Base-by-base conservation (phyloP, 2,797 vertebrate species). In the Iguana delicatissima region DNA sequence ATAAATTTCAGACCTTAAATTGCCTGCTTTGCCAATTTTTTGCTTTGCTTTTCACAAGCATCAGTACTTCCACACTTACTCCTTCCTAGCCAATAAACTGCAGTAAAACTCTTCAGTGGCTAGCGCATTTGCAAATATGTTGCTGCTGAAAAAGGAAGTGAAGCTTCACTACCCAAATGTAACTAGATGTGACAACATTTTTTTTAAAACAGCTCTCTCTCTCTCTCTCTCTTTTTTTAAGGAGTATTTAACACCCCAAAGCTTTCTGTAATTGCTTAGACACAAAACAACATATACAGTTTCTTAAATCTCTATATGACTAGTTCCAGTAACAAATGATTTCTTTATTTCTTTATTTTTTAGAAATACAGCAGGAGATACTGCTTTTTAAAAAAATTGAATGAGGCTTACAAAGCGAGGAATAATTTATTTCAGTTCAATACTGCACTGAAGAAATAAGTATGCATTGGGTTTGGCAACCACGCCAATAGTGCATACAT, bases 241-340 rank as follows among this genome's bases (percentile, higher is more conserved):
- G 29, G 7, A 57, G 20, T 24, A 69, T 20, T 50, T 67, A 6
- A 86, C 76, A 74, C 0, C 0, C 76, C 82, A 0, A 82, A 0
- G n/a, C 4, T 35, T 89, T 74, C 67, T 86, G 84, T n/a, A 92
- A 79, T 59, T 16, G 77, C 84, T 92, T 92, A 81, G 86, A 50
- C 2, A 26, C 1, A 76, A 42, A 1, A 9, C 42, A 76, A 87
- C 84, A 64, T 82, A 55, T 5, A 55, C 29, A 76, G 59, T 2
- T 87, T 92, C 59, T 83, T 86, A 9, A 72, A 76, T 42, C 84
- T 83, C 9, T 1, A 3, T 57, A 84, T 86, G 42, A 92, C 84
- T 0, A 73, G 42, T 52, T 24, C 10, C 0, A 13, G n/a, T 13
- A 91, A 90, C 13, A 42, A 80, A 83, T 9, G 89, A 79, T 46